A percentile compares a stretch with the other conserved stretches of the same genome.
Conservation (phyloP, 2,888 invertebrate genomes). For the Cataglyphis altisquamis region DNA sequence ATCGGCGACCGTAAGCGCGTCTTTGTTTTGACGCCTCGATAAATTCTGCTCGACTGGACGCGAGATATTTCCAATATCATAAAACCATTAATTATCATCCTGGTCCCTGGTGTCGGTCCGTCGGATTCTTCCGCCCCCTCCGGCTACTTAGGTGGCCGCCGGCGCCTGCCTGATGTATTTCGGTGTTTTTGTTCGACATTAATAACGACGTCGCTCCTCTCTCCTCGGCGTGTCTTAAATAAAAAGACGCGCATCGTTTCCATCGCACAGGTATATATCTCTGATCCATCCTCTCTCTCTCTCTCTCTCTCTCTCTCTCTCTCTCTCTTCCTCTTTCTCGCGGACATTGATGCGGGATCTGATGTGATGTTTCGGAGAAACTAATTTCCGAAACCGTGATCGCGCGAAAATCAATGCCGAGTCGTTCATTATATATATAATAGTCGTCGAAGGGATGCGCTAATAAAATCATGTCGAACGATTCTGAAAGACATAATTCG, state of each 20-base stretch:
- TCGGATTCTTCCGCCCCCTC: constrained; percentile 67
- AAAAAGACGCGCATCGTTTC: constrained; percentile 44
- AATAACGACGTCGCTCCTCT: constrained; percentile 78
- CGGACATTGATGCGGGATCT: constrained; percentile 1
- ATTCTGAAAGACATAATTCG: constrained; percentile 48
- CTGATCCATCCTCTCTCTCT: not conserved
- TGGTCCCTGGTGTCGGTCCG: constrained; percentile 75
- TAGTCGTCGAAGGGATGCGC: constrained; percentile 17
- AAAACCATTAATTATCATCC: constrained; percentile 83
- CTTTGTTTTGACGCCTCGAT: constrained; percentile 70
- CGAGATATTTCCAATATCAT: constrained; percentile 82
- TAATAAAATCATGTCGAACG: constrained; percentile 42
- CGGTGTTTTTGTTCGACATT: constrained; percentile 82
- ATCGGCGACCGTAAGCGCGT: constrained; percentile 36
- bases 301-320: not conserved
- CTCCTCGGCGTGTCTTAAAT: constrained; percentile 54
- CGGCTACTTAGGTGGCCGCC: constrained; percentile 83
- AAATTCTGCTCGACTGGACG: constrained; percentile 74
- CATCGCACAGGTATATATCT: constrained; percentile 33
- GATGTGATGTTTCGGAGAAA: constrained; percentile 42
- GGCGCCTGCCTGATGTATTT: constrained; percentile 81
- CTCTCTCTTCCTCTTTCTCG: not conserved
- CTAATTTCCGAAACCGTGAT: constrained; percentile 32
- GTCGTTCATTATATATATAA: constrained; percentile 42
- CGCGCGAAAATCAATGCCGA: constrained; percentile 46